A percentile compares a stretch with the other conserved stretches of the same genome.
Evolutionary conservation across 1,140 invertebrate species (phyloP).

Genomic region (Pseudachorutes palmiensis): DNA sequence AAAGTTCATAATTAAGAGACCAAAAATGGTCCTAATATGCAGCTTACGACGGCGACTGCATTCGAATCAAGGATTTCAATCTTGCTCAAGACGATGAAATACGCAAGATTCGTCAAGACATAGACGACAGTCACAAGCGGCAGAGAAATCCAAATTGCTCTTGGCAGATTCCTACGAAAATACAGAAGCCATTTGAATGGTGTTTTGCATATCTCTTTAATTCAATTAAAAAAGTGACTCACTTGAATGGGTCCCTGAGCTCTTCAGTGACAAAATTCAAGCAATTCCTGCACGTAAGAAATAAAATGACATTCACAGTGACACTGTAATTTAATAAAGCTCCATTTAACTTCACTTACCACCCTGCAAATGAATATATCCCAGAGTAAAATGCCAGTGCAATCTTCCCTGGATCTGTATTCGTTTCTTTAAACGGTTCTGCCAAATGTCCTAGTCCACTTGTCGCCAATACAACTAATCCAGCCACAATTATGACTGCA

Average conservation of each 20-base stretch:
- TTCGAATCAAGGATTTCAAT: slow-evolving; percentile 71
- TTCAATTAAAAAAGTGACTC: slow-evolving; percentile 36
- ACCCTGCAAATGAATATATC: slow-evolving; percentile 62
- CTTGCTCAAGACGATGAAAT: slow-evolving; percentile 80
- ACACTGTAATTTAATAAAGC: too few species aligned
- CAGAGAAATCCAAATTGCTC: slow-evolving; percentile 87
- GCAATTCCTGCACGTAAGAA: slow-evolving; percentile 63
- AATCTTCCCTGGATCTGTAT: slow-evolving; percentile 47
- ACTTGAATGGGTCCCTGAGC: slow-evolving; percentile 81
- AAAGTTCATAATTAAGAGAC: background rate
- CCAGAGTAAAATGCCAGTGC: slow-evolving; percentile 58
- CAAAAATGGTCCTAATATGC: background rate
- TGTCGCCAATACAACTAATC: slow-evolving; percentile 51
- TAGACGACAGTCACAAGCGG: slow-evolving; percentile 86
- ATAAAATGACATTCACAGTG: slow-evolving; percentile 12
- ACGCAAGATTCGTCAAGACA: slow-evolving; percentile 84
- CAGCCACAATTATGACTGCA: slow-evolving; percentile 75
- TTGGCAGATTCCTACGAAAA: slow-evolving; percentile 74
- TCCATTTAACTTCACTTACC: slow-evolving; percentile 40
- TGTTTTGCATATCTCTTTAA: background rate
- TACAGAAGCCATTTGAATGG: slow-evolving; percentile 2
- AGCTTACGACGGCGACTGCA: slow-evolving; percentile 85
- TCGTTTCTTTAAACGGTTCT: slow-evolving; percentile 50
- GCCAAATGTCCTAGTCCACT: slow-evolving; percentile 50
- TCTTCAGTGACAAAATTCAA: slow-evolving; percentile 97